Evolutionary conservation across 2,113 vertebrate species (phyloP).

Genomic region (Chionomys nivalis): DNA sequence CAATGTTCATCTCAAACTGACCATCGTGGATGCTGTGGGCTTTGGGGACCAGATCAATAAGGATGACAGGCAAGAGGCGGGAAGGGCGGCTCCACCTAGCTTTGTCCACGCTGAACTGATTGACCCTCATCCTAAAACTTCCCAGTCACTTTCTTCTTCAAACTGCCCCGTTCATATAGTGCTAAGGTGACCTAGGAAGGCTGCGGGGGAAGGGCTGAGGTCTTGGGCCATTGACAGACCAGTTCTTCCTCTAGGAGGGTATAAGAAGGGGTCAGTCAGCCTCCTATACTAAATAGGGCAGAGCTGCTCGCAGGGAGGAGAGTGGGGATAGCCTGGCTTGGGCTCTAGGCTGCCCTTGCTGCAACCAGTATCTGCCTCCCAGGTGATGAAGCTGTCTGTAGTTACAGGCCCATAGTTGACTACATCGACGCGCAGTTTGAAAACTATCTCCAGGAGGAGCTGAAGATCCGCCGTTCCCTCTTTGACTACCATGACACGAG

Average conservation of each 20-base stretch:
- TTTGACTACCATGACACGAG: constrained; percentile 98
- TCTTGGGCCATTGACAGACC: background rate
- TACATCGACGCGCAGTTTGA: constrained; percentile 99
- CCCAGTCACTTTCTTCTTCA: background rate
- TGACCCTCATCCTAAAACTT: background rate
- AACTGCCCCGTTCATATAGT: background rate
- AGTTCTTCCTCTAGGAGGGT: too few species aligned
- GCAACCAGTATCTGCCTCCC: background rate
- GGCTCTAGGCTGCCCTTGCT: rapidly evolving
- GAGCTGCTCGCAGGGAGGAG: background rate
- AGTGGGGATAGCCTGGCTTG: background rate
- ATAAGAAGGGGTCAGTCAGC: background rate
- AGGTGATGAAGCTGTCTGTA: constrained; percentile 86
- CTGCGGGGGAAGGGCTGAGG: background rate
- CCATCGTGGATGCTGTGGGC: constrained; percentile 96
- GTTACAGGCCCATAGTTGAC: constrained; percentile 98
- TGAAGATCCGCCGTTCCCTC: constrained; percentile 99
- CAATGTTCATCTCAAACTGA: constrained; percentile 97
- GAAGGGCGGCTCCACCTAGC: background rate
- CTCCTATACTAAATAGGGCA: background rate
- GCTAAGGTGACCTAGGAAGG: background rate
- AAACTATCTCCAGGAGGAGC: constrained; percentile 97
- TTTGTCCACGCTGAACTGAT: rapidly evolving
- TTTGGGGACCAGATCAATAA: constrained; percentile 99
- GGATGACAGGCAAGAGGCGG: constrained; percentile 94